Conservation (phyloP, 1,140 invertebrate species). For the Leptoteleia sp. region DNA sequence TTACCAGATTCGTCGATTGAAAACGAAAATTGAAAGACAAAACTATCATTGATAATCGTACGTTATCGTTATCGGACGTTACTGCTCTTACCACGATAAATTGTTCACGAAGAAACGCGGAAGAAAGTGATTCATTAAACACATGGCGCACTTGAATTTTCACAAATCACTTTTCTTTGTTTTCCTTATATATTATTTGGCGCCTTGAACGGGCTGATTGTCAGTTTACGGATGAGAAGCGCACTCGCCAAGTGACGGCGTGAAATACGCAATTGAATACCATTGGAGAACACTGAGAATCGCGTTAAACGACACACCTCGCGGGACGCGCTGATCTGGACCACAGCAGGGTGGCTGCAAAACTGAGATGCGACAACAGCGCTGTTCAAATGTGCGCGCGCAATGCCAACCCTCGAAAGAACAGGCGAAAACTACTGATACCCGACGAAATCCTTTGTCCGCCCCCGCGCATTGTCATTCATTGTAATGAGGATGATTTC, state of each 20-base stretch:
- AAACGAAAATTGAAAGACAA: too few species aligned
- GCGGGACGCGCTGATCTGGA: slow-evolving; percentile 72
- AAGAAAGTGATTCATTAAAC: slow-evolving; percentile 4
- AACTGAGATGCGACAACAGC: slow-evolving; percentile 78
- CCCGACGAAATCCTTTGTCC: slow-evolving; percentile 46
- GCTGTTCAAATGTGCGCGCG: slow-evolving; percentile 75
- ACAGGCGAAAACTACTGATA: slow-evolving; percentile 59
- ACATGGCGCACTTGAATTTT: slow-evolving; percentile 26
- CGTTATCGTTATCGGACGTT: too few species aligned
- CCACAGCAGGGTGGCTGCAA: slow-evolving; percentile 79
- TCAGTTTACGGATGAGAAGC: too few species aligned
- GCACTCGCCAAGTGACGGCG: slow-evolving; percentile 18
- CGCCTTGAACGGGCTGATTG: neutral
- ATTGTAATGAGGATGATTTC: slow-evolving; percentile 31
- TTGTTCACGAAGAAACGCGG: neutral
- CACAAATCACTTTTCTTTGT: neutral
- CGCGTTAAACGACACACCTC: slow-evolving; percentile 71
- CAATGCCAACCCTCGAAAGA: slow-evolving; percentile 56
- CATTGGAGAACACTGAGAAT: slow-evolving; percentile 49
- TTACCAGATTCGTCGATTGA: too few species aligned
- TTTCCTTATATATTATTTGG: too few species aligned
- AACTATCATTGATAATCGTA: too few species aligned
- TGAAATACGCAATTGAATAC: slow-evolving; percentile 30
- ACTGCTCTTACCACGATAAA: slow-evolving; percentile 43
- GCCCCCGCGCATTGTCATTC: slow-evolving; percentile 50